A percentile compares a stretch with the other conserved stretches of the same genome.
These are phyloP conservation scores for Scomber scombrus DNA, from an alignment of 2,113 vertebrate species.

Conservation along the genomic window DNA sequence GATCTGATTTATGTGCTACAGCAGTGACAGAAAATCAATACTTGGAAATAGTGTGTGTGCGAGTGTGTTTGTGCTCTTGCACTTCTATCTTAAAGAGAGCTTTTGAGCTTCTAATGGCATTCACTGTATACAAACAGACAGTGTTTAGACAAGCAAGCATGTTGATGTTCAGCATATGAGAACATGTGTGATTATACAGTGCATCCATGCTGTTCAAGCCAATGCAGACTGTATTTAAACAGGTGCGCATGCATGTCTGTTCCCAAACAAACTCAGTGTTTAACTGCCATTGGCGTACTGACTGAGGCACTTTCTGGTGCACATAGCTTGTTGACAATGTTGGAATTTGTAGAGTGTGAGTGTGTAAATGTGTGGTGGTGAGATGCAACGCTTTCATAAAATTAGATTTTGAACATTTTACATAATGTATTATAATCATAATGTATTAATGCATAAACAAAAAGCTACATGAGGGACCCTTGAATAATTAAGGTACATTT, in stretches of 20 bases:
- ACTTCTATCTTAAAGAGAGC: not conserved
- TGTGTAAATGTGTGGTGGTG: not conserved
- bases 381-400: no score
- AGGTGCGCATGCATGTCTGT: conserved; percentile 7
- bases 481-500: no score
- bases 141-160: not conserved
- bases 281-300: not conserved
- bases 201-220: not conserved
- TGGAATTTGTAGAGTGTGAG: not conserved
- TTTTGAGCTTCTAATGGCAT: not conserved
- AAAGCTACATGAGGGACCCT: not conserved
- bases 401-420: not conserved
- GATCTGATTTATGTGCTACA: conserved; percentile 22
- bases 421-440: not conserved
- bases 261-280: conserved; percentile 10
- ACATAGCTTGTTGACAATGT: conserved; percentile 6
- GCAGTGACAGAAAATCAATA: conserved; percentile 47
- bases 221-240: conserved; percentile 13
- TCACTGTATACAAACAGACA: not conserved
- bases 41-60: not conserved
- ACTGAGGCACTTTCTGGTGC: not conserved
- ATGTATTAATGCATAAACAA: not conserved
- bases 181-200: conserved; percentile 5
- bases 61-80: not conserved
- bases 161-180: conserved; percentile 14